These are phyloP conservation scores for Diaperis boleti DNA, from an alignment of 2,888 invertebrate species.

Conservation along the genomic window DNA sequence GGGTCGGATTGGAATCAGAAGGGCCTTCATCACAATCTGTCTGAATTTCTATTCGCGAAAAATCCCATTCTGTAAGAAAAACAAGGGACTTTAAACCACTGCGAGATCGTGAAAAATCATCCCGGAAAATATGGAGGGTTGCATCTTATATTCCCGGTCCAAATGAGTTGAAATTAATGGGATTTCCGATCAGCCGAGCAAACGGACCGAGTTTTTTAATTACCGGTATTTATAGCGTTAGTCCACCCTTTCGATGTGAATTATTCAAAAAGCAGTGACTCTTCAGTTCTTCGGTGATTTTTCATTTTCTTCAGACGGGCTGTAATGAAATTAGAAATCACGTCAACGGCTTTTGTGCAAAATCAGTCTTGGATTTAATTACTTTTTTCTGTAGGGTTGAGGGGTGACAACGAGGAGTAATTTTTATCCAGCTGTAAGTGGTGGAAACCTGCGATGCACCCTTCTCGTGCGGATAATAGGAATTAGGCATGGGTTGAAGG, in stretches of 20 bases:
- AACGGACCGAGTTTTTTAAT: conserved; percentile 60
- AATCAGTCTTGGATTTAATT: conserved; percentile 56
- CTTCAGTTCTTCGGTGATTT: conserved; percentile 54
- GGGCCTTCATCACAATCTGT: conserved; percentile 25
- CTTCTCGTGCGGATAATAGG: no score
- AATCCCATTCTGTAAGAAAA: background rate
- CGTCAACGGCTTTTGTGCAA: conserved; percentile 50
- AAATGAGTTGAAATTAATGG: conserved; percentile 59
- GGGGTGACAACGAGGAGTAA: conserved; percentile 24
- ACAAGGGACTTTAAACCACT: background rate
- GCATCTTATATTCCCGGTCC: background rate
- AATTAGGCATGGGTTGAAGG: no score
- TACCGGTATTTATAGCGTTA: conserved; percentile 59
- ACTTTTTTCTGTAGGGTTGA: conserved; percentile 54
- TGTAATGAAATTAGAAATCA: conserved; percentile 59
- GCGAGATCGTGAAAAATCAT: background rate
- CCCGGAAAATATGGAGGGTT: background rate
- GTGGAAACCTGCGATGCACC: no score
- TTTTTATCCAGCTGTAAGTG: conserved; percentile 13
- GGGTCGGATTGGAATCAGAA: conserved; percentile 35
- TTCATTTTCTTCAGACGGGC: conserved; percentile 55
- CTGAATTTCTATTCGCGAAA: conserved; percentile 23
- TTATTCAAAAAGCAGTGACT: conserved; percentile 61
- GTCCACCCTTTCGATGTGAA: conserved; percentile 54
- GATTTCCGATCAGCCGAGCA: conserved; percentile 60